Evolutionary conservation across 2,113 vertebrate genomes (phyloP), one percentile per base, ranked within the genome.

Genomic region (Festucalex cinctus): DNA sequence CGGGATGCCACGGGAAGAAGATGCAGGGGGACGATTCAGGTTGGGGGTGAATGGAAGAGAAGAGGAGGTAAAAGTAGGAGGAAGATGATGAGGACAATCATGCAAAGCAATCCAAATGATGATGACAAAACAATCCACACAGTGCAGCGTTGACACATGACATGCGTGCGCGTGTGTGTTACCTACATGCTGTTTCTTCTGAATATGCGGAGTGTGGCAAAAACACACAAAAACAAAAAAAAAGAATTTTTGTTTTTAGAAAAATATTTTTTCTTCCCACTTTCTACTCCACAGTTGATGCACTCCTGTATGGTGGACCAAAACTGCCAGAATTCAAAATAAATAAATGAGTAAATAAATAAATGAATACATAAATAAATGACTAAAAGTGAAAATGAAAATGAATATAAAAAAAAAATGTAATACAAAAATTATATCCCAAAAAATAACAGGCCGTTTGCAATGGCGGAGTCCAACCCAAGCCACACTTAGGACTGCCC

Each of bases 151-250:
- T 32, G 28, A 32, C 28, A 4, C 28, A 32, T 32, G 28, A 86
- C 90, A 91, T 92, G 91, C 91, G 66, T 72, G 65, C 77, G 83
- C 67, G 69, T 63, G 77, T 78, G 77, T 78, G 79, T 71, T 90
- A 86, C 84, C 88, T 88, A 90, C 85, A 77, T 65, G 76, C 91
- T 88, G 90, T 73, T 75, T 88, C 91, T 83, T 82, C 87, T 78
- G 88, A 88, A 75, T 76, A 84, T 49, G 81, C 88, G 84, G 79
- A 79, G 90, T 86, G 63, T 90, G 86, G 88, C 83, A 80, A 89
- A 88, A 85, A 75, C 85, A 79, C 85, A 83, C 72, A 88, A 83
- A 85, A 83, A 90, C 74, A 86, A 69, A n/a, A n/a, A n/a, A n/a
- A n/a, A n/a, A n/a, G n/a, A n/a, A n/a, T n/a, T n/a, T n/a, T n/a